A percentile compares a stretch with the other conserved stretches of the same genome.
These are phyloP conservation scores for Bucco capensis DNA, from an alignment of 2,113 vertebrate genomes.

Conservation along the genomic window DNA sequence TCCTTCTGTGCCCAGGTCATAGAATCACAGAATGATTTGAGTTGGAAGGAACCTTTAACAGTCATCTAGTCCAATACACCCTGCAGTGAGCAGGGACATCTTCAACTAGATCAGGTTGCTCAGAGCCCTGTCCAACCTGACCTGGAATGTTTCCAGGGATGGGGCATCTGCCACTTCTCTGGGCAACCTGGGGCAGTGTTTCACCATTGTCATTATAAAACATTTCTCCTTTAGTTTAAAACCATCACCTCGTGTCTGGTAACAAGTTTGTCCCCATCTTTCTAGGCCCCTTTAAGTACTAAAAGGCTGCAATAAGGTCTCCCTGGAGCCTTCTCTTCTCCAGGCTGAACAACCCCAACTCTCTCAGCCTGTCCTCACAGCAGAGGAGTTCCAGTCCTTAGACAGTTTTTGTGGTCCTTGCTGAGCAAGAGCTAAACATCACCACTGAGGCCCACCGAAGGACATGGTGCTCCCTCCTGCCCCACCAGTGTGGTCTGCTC, in stretches of 20 bases:
- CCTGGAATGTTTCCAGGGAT: not conserved
- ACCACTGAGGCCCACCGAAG: accelerated
- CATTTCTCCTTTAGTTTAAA: not conserved
- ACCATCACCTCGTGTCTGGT: not conserved
- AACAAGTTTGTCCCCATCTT: not conserved
- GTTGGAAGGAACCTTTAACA: not conserved
- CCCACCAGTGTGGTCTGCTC: not conserved
- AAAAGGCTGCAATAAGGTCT: not conserved
- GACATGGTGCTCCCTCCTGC: accelerated
- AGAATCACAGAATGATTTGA: not conserved
- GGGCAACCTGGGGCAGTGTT: not conserved
- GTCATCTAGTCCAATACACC: not conserved
- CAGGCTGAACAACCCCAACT: not conserved
- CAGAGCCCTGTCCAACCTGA: not conserved
- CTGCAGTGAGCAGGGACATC: not conserved
- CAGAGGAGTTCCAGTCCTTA: not conserved
- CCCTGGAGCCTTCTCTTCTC: not conserved
- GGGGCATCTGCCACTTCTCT: not conserved
- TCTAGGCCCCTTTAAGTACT: not conserved
- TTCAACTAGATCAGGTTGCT: not conserved
- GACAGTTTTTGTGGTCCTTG: not conserved
- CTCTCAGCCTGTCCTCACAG: not conserved
- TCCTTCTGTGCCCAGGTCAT: not conserved
- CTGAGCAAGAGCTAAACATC: not conserved
- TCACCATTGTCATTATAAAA: not conserved